phyloP scores from a whole-genome alignment of 2,113 vertebrate species.

The Campylomormyrus tamandua region DNA sequence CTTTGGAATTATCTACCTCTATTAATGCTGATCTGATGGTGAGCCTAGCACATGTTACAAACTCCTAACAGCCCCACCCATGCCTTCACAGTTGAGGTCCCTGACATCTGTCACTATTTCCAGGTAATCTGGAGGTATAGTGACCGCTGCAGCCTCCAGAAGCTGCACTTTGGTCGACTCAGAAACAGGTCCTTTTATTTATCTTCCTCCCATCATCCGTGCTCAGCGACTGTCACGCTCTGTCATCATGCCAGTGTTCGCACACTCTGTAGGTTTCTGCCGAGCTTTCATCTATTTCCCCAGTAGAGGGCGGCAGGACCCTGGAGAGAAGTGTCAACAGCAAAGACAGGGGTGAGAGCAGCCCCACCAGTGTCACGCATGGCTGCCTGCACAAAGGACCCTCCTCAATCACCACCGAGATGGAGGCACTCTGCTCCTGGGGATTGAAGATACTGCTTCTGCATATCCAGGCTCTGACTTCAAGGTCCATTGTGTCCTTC shows the following conservation, averaged over 20 bases:
- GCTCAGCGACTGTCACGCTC: neutral
- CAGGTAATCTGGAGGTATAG: neutral
- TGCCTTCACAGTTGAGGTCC: neutral
- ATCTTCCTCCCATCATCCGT: neutral
- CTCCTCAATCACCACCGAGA: neutral
- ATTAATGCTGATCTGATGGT: neutral
- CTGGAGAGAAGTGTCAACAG: slow-evolving; percentile 1
- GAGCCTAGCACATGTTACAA: neutral
- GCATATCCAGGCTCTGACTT: neutral
- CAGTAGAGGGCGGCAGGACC: slow-evolving; percentile 45
- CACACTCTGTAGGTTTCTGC: neutral
- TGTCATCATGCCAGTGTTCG: neutral
- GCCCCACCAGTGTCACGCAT: neutral
- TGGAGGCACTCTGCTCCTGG: neutral
- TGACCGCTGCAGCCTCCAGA: neutral
- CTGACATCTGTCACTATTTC: neutral
- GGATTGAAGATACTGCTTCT: neutral
- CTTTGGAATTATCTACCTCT: neutral
- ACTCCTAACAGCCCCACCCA: neutral
- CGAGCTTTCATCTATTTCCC: neutral
- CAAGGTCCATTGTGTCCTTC: neutral
- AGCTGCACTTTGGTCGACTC: neutral
- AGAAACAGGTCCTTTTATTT: neutral
- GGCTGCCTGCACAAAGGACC: neutral
- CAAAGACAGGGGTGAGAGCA: neutral